Percentiles rank a stretch among this genome's conserved stretches.
These are phyloP conservation scores for Apamea anceps DNA, from an alignment of 2,888 invertebrate genomes.

Conservation along the genomic window DNA sequence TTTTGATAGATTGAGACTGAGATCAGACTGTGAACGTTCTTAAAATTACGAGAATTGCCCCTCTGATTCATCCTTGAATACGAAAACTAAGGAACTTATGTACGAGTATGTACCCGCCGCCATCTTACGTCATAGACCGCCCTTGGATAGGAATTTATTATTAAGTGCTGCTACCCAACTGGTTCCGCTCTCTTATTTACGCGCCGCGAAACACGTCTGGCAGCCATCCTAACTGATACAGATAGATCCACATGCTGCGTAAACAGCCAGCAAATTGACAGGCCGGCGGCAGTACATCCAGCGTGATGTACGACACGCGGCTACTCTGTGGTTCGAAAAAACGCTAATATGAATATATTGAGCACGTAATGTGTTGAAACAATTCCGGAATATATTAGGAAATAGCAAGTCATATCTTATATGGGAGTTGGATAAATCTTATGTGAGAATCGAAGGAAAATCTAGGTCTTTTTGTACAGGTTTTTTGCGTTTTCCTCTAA, in stretches of 20 bases:
- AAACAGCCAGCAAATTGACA: conserved; percentile 62
- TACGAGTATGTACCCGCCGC: conserved; percentile 28
- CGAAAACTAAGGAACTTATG: not conserved
- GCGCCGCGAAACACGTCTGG: conserved; percentile 64
- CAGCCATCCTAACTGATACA: conserved; percentile 70
- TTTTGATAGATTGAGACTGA: too few relatives aligned
- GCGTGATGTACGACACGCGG: conserved; percentile 11
- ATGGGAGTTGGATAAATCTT: conserved; percentile 42
- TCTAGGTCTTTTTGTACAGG: not conserved
- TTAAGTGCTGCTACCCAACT: conserved; percentile 70
- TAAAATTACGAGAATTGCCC: too few relatives aligned
- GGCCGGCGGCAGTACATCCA: conserved; percentile 26
- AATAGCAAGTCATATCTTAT: conserved; percentile 38
- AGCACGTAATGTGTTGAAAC: conserved; percentile 43
- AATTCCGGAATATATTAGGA: conserved; percentile 32
- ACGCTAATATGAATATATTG: conserved; percentile 49
- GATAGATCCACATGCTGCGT: conserved; percentile 60
- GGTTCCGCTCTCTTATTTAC: conserved; percentile 68
- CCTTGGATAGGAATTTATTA: conserved; percentile 69
- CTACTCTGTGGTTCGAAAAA: conserved; percentile 37
- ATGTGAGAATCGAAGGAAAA: not conserved
- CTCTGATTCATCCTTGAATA: not conserved
- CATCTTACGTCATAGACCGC: conserved; percentile 33
- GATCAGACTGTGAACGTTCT: too few relatives aligned
- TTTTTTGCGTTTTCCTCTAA: not conserved